Percentiles rank a stretch among this genome's conserved stretches.
These are phyloP conservation scores for Xestia sexstrigata DNA, from an alignment of 2,888 invertebrate genomes.

Conservation along the genomic window DNA sequence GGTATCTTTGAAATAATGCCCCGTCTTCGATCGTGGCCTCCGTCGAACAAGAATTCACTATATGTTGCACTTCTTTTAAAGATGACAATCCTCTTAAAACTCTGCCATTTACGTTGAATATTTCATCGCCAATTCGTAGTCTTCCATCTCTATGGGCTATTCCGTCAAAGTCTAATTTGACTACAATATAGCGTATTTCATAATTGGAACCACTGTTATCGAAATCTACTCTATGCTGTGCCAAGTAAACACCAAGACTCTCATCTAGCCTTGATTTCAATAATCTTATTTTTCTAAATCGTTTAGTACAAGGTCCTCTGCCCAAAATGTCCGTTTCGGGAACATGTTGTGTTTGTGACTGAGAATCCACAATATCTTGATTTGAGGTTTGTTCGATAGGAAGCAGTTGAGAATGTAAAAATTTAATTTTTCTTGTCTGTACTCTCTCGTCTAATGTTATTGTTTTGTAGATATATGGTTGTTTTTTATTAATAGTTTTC, in stretches of 20 bases:
- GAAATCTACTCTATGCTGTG: constrained; percentile 92
- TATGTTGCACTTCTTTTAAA: constrained; percentile 91
- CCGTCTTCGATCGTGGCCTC: constrained; percentile 84
- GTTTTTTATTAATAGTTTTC: constrained; percentile 85
- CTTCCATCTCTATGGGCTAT: constrained; percentile 95
- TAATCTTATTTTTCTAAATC: constrained; percentile 92
- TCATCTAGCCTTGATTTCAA: constrained; percentile 92
- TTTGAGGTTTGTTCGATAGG: constrained; percentile 81
- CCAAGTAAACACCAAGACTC: constrained; percentile 93
- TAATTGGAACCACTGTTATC: constrained; percentile 88
- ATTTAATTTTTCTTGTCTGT: constrained; percentile 88
- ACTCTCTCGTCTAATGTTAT: constrained; percentile 88
- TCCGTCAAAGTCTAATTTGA: constrained; percentile 92
- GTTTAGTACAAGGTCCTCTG: constrained; percentile 91
- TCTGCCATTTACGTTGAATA: constrained; percentile 96
- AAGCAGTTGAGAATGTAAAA: constrained; percentile 86
- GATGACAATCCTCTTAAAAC: constrained; percentile 94
- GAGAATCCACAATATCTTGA: constrained; percentile 79
- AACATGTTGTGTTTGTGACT: constrained; percentile 74
- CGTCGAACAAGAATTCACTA: constrained; percentile 89
- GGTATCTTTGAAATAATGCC: constrained; percentile 84
- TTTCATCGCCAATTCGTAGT: constrained; percentile 96
- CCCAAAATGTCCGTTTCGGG: constrained; percentile 86
- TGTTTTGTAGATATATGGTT: constrained; percentile 86
- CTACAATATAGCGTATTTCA: constrained; percentile 92